Evolutionary conservation across 2,113 vertebrate species (phyloP).

Genomic region (Antechinus flavipes): DNA sequence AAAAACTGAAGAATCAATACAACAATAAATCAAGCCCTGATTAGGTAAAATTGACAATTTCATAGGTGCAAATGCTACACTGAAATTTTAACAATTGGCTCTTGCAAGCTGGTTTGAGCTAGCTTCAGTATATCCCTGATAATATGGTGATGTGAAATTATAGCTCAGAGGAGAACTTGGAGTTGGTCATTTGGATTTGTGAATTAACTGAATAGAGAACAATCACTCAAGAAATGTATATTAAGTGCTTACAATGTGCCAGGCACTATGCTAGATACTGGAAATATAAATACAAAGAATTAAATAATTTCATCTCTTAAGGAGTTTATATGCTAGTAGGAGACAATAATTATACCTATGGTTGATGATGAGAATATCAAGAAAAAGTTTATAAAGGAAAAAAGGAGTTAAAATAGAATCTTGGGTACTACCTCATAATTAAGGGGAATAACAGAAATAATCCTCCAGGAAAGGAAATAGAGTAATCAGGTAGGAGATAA

Average conservation of each 20-base stretch:
- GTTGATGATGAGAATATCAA: background rate
- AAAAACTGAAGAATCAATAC: background rate
- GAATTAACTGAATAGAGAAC: background rate
- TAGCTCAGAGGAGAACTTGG: background rate
- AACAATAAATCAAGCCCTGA: background rate
- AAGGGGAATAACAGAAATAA: background rate
- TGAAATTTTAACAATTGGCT: background rate
- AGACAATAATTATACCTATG: background rate
- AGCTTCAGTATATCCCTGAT: background rate
- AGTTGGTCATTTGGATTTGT: background rate
- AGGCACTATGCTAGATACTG: background rate
- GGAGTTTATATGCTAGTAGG: background rate
- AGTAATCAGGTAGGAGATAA: background rate
- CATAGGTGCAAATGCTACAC: background rate
- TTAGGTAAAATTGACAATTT: background rate
- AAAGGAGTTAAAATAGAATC: background rate
- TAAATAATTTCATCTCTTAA: background rate
- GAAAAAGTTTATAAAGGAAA: background rate
- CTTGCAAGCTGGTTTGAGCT: background rate
- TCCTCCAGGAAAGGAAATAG: background rate
- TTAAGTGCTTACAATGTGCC: background rate
- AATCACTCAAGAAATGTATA: background rate
- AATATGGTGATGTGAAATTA: background rate
- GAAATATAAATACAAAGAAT: background rate
- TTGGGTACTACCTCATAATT: background rate